Evolutionary conservation across 2,888 invertebrate species (phyloP).

Genomic region (Mystacides longicornis): DNA sequence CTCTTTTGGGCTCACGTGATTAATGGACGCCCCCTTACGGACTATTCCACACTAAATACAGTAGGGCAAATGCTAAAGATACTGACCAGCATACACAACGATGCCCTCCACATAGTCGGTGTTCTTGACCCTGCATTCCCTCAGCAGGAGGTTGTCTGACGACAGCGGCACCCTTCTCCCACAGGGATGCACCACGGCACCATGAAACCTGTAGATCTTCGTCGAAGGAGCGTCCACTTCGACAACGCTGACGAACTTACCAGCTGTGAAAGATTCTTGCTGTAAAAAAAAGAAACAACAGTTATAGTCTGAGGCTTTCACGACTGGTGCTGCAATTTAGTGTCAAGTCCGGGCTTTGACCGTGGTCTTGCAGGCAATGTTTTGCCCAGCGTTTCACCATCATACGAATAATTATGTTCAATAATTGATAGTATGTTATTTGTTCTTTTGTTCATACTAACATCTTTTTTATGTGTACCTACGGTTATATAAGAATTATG

Average conservation of each 20-base stretch:
- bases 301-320: neutral
- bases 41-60: no score
- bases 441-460: no score
- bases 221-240: constrained; percentile 94
- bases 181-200: constrained; percentile 74
- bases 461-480: no score
- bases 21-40: no score
- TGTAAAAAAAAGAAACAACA: constrained; percentile 32
- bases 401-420: neutral
- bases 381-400: no score
- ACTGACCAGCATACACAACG: constrained; percentile 89
- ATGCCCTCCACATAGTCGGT: constrained; percentile 95
- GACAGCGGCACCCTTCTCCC: constrained; percentile 73
- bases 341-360: no score
- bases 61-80: no score
- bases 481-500: no score
- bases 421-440: no score
- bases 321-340: no score
- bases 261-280: constrained; percentile 68
- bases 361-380: no score
- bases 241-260: constrained; percentile 73
- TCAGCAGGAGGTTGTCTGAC: constrained; percentile 83
- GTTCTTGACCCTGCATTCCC: constrained; percentile 93
- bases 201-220: constrained; percentile 91
- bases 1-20: no score